Conservation (phyloP, 2,888 invertebrate species). For the Lithophane ornitopus region DNA sequence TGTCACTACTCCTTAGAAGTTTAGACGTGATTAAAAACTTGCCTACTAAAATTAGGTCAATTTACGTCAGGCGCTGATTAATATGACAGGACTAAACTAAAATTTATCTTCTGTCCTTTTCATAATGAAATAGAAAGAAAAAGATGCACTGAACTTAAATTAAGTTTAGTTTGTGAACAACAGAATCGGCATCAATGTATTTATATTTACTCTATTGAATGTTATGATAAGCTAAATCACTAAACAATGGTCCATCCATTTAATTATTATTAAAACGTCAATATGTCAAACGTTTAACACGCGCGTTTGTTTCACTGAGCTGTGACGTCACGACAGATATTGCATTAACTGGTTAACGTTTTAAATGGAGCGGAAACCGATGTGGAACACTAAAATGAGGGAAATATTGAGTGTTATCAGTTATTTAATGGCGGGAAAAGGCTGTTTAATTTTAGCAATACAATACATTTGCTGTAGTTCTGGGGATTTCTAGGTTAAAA, state of each 20-base stretch:
- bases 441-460: constrained; percentile 5
- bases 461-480: not conserved
- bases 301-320: constrained; percentile 15
- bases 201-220: not conserved
- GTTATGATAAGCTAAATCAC: constrained; percentile 14
- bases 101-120: no score
- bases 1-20: no score
- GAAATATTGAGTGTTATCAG: constrained; percentile 36
- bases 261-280: constrained; percentile 44
- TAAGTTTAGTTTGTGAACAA: no score
- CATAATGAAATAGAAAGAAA: no score
- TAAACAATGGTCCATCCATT: constrained; percentile 21
- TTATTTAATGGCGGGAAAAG: constrained; percentile 22
- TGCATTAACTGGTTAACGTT: constrained; percentile 25
- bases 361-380: constrained; percentile 40
- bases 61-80: no score
- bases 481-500: no score
- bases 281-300: constrained; percentile 36
- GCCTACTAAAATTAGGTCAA: no score
- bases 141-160: no score
- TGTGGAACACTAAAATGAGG: constrained; percentile 40
- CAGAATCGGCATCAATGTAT: no score
- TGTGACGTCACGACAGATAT: constrained; percentile 35
- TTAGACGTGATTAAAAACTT: no score
- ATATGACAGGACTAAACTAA: no score